These are phyloP conservation scores for Ryuthela nishihirai DNA, from an alignment of 2,888 invertebrate genomes.

Conservation along the genomic window DNA sequence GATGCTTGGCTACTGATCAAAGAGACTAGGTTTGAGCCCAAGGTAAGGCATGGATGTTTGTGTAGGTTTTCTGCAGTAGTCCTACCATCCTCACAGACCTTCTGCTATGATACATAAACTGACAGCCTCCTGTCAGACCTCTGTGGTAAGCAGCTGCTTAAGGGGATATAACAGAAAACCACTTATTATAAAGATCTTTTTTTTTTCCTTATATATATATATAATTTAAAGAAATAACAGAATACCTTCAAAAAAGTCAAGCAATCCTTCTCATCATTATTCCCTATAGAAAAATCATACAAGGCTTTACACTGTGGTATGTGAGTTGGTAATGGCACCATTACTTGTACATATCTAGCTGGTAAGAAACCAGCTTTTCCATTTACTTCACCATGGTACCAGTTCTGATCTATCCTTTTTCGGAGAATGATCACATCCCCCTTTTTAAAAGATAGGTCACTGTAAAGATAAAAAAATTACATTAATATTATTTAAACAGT, in stretches of 20 bases:
- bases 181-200: no score
- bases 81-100: no score
- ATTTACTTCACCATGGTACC: slow-evolving; percentile 78
- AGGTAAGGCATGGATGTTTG: no score
- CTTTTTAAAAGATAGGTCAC: slow-evolving; percentile 80
- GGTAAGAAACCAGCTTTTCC: slow-evolving; percentile 78
- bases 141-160: no score
- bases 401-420: slow-evolving; percentile 75
- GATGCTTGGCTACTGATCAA: no score
- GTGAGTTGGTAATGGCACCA: slow-evolving; percentile 49
- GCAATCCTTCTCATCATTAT: slow-evolving; percentile 87
- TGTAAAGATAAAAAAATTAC: slow-evolving; percentile 50
- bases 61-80: no score
- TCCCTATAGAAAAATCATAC: slow-evolving; percentile 83
- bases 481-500: slow-evolving; percentile 24
- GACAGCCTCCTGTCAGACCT: no score
- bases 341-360: slow-evolving; percentile 74
- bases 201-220: no score
- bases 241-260: slow-evolving; percentile 78
- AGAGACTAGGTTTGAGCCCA: no score
- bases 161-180: no score
- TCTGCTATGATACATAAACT: no score
- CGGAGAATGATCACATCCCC: slow-evolving; percentile 74
- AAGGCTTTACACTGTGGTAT: slow-evolving; percentile 79
- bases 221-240: no score